These are phyloP conservation scores for Jordanella pulchra DNA, from an alignment of 2,797 vertebrate genomes.

Conservation along the genomic window DNA sequence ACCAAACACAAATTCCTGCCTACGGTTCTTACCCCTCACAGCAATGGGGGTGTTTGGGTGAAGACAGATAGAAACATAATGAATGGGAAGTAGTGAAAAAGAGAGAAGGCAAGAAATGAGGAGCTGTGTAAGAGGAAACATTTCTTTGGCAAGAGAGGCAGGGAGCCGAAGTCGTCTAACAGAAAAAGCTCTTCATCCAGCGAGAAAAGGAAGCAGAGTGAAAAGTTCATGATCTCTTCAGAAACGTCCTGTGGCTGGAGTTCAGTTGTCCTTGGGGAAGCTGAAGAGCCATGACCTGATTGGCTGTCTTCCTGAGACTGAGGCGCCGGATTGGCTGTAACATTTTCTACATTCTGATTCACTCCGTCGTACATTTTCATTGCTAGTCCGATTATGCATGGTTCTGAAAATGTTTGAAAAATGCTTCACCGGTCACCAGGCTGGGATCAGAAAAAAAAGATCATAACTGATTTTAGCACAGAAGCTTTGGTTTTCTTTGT, in stretches of 20 bases:
- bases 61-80: slow-evolving; percentile 30
- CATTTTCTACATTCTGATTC: slow-evolving; percentile 68
- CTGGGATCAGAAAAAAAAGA: slow-evolving; percentile 3
- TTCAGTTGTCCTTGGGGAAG: slow-evolving; percentile 67
- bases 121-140: slow-evolving; percentile 59
- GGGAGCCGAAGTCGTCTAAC: slow-evolving; percentile 58
- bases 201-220: slow-evolving; percentile 63
- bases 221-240: slow-evolving; percentile 76
- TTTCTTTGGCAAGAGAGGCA: slow-evolving; percentile 70
- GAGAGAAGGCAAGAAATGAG: slow-evolving; percentile 34
- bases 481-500: slow-evolving; percentile 1
- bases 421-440: slow-evolving; percentile 36
- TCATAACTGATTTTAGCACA: not conserved
- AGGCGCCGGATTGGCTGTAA: slow-evolving; percentile 74
- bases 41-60: slow-evolving; percentile 6
- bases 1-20: slow-evolving; percentile 76
- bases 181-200: slow-evolving; percentile 47
- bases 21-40: slow-evolving; percentile 67
- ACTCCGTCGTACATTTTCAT: slow-evolving; percentile 57
- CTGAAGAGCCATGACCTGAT: slow-evolving; percentile 74
- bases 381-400: slow-evolving; percentile 58
- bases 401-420: slow-evolving; percentile 47
- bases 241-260: slow-evolving; percentile 65
- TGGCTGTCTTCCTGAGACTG: slow-evolving; percentile 72
- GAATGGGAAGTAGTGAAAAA: slow-evolving; percentile 20